Evolutionary conservation across 2,113 vertebrate genomes (phyloP).

Genomic region (Mungos mungo): DNA sequence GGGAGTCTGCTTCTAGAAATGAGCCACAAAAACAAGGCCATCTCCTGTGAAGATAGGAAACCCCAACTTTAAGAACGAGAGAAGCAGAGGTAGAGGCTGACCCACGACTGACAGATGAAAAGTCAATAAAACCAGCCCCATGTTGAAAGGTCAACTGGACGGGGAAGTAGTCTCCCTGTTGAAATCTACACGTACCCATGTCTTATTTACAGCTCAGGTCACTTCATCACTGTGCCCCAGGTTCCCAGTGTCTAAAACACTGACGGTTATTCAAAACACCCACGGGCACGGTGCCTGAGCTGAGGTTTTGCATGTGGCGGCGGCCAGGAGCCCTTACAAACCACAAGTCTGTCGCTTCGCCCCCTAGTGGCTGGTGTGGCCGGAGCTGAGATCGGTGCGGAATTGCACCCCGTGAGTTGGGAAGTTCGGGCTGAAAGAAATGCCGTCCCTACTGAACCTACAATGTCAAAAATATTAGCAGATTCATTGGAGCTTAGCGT

Average conservation of each 20-base stretch:
- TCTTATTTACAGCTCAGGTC: neutral
- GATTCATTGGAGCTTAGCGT: neutral
- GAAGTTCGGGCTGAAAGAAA: neutral
- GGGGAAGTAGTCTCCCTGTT: rapidly evolving
- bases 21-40: neutral
- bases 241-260: neutral
- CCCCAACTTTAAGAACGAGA: neutral
- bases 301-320: rapidly evolving
- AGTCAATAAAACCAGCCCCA: neutral
- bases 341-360: neutral
- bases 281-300: too few species aligned
- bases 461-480: neutral
- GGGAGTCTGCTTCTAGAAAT: neutral
- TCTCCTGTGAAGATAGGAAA: neutral
- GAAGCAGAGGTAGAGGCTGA: neutral
- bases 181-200: rapidly evolving
- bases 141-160: rapidly evolving
- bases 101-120: rapidly evolving
- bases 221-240: neutral
- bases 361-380: neutral
- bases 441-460: neutral
- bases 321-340: neutral
- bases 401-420: neutral
- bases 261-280: rapidly evolving
- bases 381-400: rapidly evolving